phyloP scores from a whole-genome alignment of 2,797 vertebrate genomes.

The Remorina albescens region DNA sequence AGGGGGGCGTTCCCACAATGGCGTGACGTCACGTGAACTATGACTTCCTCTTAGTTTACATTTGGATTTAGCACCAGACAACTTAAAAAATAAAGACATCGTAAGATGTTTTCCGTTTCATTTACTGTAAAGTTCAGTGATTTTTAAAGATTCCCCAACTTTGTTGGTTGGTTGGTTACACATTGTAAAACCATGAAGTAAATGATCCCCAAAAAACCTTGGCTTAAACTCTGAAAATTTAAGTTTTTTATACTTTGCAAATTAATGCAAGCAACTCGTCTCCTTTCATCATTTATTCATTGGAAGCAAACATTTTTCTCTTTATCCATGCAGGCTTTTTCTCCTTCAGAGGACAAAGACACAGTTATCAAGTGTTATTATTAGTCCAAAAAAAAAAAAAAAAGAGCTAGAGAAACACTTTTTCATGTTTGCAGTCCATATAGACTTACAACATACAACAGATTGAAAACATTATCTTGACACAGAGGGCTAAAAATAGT shows the following conservation, averaged over 20 bases:
- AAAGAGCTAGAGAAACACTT: constrained; percentile 25
- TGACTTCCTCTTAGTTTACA: constrained; percentile 35
- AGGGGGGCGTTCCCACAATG: no score
- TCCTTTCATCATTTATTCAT: constrained; percentile 84
- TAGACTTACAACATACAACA: constrained; percentile 16
- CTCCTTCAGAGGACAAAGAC: constrained; percentile 57
- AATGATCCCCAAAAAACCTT: constrained; percentile 67
- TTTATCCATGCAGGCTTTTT: constrained; percentile 52
- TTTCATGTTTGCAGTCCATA: constrained; percentile 25
- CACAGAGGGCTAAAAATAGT: constrained; percentile 33
- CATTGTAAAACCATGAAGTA: constrained; percentile 68
- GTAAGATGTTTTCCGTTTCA: constrained; percentile 58
- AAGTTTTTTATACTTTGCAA: constrained; percentile 72
- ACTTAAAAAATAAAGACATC: constrained; percentile 37
- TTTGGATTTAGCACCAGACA: constrained; percentile 22
- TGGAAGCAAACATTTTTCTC: constrained; percentile 78
- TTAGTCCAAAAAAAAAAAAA: constrained; percentile 32
- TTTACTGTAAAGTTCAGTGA: constrained; percentile 50
- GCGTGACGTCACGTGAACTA: no score
- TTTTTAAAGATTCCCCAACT: constrained; percentile 66
- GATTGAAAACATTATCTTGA: constrained; percentile 44
- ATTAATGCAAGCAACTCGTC: constrained; percentile 79
- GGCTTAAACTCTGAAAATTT: constrained; percentile 62
- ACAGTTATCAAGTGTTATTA: constrained; percentile 51
- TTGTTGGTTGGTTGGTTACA: constrained; percentile 68